A percentile compares a stretch with the other conserved stretches of the same genome.
These are phyloP conservation scores for Ctenosaura bakeri DNA, from an alignment of 2,797 vertebrate genomes.

Conservation along the genomic window DNA sequence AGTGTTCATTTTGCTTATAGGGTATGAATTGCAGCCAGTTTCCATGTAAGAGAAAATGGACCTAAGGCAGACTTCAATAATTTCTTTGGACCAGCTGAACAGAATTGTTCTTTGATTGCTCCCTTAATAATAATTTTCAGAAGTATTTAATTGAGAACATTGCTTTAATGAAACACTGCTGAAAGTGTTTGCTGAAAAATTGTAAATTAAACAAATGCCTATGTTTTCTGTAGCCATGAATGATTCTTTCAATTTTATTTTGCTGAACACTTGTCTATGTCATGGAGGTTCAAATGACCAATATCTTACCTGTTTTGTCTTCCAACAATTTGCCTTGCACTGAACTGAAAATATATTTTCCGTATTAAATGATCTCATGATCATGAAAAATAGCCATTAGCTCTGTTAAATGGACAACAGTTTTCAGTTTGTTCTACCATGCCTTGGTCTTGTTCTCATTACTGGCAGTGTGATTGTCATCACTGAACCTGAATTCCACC, in stretches of 20 bases:
- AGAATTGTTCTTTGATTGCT: no score
- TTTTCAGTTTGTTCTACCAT: background rate
- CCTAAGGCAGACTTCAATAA: background rate
- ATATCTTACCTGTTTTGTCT: background rate
- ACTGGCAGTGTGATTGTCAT: conserved; percentile 16
- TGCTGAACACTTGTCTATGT: background rate
- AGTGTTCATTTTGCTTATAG: background rate
- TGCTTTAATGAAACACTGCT: background rate
- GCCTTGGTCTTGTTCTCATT: background rate
- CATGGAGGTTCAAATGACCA: background rate
- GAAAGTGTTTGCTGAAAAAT: background rate
- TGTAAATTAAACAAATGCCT: background rate
- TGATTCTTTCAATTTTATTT: background rate
- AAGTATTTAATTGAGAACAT: background rate
- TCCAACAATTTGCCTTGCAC: background rate
- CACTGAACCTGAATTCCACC: conserved; percentile 24
- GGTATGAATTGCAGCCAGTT: no score
- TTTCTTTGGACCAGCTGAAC: background rate
- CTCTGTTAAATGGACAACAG: background rate
- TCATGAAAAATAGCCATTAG: background rate
- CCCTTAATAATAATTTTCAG: background rate
- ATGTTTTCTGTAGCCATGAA: background rate
- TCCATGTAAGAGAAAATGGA: no score
- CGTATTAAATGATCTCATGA: rapidly evolving
- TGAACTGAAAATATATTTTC: background rate